phyloP scores from a whole-genome alignment of 1,140 invertebrate species.

The Sesamia nonagrioides region DNA sequence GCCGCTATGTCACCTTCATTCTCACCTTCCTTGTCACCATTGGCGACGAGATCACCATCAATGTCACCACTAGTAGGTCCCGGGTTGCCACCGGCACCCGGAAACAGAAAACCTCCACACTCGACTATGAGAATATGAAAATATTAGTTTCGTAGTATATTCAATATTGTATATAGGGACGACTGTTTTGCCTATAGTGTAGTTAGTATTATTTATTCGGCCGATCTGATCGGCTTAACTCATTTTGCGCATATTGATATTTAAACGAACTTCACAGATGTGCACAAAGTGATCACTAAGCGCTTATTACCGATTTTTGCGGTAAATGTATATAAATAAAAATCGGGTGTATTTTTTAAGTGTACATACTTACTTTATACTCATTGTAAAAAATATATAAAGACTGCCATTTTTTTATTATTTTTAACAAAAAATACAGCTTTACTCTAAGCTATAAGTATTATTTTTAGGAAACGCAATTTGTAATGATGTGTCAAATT shows the following conservation, averaged over 20 bases:
- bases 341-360: constrained; percentile 81
- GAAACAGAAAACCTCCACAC: constrained; percentile 81
- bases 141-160: constrained; percentile 60
- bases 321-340: constrained; percentile 87
- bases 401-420: constrained; percentile 87
- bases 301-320: constrained; percentile 86
- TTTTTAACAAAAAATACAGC: constrained; percentile 81
- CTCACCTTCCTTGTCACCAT: constrained; percentile 96
- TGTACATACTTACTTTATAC: constrained; percentile 76
- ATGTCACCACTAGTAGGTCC: constrained; percentile 94
- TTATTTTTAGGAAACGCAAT: constrained; percentile 46
- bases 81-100: constrained; percentile 88
- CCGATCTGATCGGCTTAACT: constrained; percentile 83
- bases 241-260: constrained; percentile 84
- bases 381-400: constrained; percentile 83
- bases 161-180: constrained; percentile 73
- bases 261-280: constrained; percentile 65
- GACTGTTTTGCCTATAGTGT: constrained; percentile 85
- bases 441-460: constrained; percentile 85
- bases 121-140: constrained; percentile 84
- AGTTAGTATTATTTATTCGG: constrained; percentile 84
- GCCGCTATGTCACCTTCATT: constrained; percentile 98
- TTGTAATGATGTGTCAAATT: constrained; percentile 44
- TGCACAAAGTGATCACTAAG: constrained; percentile 86
- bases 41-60: constrained; percentile 96